A percentile compares a stretch with the other conserved stretches of the same genome.
These are phyloP conservation scores for Hemibagrus guttatus DNA, from an alignment of 2,797 vertebrate genomes.

Conservation along the genomic window DNA sequence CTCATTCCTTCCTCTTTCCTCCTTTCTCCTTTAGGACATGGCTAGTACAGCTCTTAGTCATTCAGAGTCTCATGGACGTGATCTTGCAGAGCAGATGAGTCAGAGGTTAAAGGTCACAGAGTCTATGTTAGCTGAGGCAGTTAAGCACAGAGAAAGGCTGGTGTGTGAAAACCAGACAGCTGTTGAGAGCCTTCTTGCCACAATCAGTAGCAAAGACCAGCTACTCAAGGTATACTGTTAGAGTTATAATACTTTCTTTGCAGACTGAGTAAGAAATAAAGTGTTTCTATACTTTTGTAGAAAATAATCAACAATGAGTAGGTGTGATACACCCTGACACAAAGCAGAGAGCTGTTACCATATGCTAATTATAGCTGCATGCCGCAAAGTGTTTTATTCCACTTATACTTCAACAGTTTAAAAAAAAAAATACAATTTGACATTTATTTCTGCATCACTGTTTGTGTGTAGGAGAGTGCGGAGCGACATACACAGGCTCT, in stretches of 20 bases:
- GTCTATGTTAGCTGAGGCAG: conserved; percentile 74
- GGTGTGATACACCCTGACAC: not conserved
- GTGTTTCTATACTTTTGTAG: not conserved
- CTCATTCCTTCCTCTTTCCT: not conserved
- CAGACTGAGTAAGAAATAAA: not conserved
- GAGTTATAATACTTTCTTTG: not conserved
- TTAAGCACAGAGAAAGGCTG: conserved; percentile 76
- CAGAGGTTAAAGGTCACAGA: conserved; percentile 80
- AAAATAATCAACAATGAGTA: not conserved
- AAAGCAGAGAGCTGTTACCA: not conserved
- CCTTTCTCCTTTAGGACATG: conserved; percentile 68
- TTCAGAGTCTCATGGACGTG: conserved; percentile 68
- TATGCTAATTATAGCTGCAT: not conserved
- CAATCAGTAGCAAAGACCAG: conserved; percentile 79
- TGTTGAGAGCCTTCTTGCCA: conserved; percentile 75
- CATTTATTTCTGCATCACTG: not conserved
- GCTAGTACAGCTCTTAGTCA: conserved; percentile 68
- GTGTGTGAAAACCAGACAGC: conserved; percentile 76
- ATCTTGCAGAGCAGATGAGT: conserved; percentile 76
- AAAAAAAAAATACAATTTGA: not conserved
- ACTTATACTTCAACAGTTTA: not conserved
- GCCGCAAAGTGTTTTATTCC: not conserved
- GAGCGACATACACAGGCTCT: conserved; percentile 75
- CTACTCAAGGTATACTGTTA: conserved; percentile 71
- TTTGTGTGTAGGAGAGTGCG: conserved; percentile 70